Conservation (phyloP, 1,140 invertebrate genomes). For the Oryzaephilus surinamensis region DNA sequence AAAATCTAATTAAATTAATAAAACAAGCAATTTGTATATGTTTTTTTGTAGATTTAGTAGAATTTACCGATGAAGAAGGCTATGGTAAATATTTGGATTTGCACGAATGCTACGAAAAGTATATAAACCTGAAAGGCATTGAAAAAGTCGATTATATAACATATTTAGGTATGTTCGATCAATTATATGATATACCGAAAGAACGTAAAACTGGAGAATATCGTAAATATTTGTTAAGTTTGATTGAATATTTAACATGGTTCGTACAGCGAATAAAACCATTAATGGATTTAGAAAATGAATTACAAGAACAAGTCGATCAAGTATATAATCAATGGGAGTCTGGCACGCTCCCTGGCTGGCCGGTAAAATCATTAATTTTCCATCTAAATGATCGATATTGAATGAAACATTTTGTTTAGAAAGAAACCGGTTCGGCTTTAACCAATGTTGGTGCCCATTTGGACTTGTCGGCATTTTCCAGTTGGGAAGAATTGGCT, state of each 20-base stretch:
- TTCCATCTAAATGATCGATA: too few species aligned
- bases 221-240: constrained; percentile 70
- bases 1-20: constrained; percentile 8
- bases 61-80: constrained; percentile 99
- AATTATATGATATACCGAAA: constrained; percentile 90
- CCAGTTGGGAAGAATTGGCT: constrained; percentile 94
- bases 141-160: constrained; percentile 96
- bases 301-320: constrained; percentile 64
- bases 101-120: constrained; percentile 95
- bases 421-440: constrained; percentile 91
- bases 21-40: constrained; percentile 7
- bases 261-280: constrained; percentile 85
- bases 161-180: constrained; percentile 90
- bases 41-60: constrained; percentile 62
- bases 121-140: constrained; percentile 93
- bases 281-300: constrained; percentile 72
- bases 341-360: constrained; percentile 81
- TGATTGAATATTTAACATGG: constrained; percentile 81
- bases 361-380: constrained; percentile 68
- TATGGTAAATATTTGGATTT: constrained; percentile 98
- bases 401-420: constrained; percentile 26
- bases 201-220: constrained; percentile 93
- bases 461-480: constrained; percentile 93
- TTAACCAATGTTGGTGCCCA: constrained; percentile 88
- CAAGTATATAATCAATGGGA: constrained; percentile 83